phyloP scores from a whole-genome alignment of 2,113 vertebrate genomes.

The Apodemus speciosus region DNA sequence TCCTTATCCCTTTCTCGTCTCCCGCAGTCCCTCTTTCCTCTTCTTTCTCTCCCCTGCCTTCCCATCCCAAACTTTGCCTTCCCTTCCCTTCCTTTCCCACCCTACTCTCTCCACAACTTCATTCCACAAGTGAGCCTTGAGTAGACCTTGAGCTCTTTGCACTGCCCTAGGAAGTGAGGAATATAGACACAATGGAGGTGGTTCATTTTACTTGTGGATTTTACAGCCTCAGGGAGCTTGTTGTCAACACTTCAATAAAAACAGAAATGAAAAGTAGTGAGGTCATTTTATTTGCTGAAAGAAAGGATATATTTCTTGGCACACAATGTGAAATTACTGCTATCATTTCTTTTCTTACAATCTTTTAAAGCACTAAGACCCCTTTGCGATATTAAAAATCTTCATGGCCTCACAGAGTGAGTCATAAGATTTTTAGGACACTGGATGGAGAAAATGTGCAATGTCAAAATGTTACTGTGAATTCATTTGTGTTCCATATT shows the following conservation, averaged over 20 bases:
- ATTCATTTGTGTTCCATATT: background rate
- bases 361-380: slow-evolving; percentile 45
- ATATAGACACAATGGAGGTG: background rate
- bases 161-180: background rate
- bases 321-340: background rate
- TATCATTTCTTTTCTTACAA: background rate
- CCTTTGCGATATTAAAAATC: slow-evolving; percentile 53
- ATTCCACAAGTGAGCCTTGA: background rate
- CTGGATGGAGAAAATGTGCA: background rate
- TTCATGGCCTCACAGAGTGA: background rate
- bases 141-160: no score
- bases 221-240: background rate
- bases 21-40: background rate
- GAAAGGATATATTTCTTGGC: slow-evolving; percentile 42
- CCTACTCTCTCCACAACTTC: background rate
- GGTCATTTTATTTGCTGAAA: slow-evolving; percentile 48
- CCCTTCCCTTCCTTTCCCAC: no score
- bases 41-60: background rate
- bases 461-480: background rate
- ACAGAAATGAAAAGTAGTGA: background rate
- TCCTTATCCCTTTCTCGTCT: background rate
- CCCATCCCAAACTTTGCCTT: no score
- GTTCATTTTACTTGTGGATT: slow-evolving; percentile 6
- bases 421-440: slow-evolving; percentile 21
- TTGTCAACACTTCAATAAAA: slow-evolving; percentile 40